These are phyloP conservation scores for Nomada hirtipes DNA, from an alignment of 2,888 invertebrate species.

Conservation along the genomic window DNA sequence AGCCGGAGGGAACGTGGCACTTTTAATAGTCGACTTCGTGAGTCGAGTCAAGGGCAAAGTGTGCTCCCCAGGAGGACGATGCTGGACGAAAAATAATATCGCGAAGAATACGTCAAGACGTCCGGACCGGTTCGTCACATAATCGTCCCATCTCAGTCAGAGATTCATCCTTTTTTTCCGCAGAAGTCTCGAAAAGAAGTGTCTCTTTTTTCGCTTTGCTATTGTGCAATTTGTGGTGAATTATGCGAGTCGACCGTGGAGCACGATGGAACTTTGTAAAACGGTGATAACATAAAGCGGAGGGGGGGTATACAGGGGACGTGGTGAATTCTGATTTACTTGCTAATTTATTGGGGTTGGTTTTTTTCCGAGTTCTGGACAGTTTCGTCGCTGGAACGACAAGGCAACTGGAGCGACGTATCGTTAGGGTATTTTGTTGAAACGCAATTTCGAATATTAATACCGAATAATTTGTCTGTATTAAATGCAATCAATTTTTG, in stretches of 20 bases:
- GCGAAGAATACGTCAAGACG: not conserved
- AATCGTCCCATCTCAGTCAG: not conserved
- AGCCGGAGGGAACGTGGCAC: constrained; percentile 47
- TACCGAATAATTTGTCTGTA: too few relatives aligned
- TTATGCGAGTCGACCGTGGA: not conserved
- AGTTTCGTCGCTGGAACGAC: not conserved
- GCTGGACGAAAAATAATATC: not conserved
- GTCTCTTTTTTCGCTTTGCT: not conserved
- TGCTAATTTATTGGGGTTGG: too few relatives aligned
- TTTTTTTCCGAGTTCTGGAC: not conserved
- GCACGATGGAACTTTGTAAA: constrained; percentile 33
- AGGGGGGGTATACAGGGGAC: not conserved
- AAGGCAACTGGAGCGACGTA: too few relatives aligned
- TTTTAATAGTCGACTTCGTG: constrained; percentile 66
- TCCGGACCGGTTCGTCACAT: constrained; percentile 2
- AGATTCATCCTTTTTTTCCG: constrained; percentile 2
- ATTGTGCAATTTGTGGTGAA: constrained; percentile 15
- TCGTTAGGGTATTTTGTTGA: not conserved
- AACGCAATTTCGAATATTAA: not conserved
- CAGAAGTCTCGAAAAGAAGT: not conserved
- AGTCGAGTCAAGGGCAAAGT: constrained; percentile 54
- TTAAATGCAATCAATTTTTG: too few relatives aligned
- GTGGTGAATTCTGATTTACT: not conserved
- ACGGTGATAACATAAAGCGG: constrained; percentile 28
- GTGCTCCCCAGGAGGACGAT: not conserved